These are phyloP conservation scores for Varanus salvator DNA, from an alignment of 2,113 vertebrate genomes.

Conservation along the genomic window DNA sequence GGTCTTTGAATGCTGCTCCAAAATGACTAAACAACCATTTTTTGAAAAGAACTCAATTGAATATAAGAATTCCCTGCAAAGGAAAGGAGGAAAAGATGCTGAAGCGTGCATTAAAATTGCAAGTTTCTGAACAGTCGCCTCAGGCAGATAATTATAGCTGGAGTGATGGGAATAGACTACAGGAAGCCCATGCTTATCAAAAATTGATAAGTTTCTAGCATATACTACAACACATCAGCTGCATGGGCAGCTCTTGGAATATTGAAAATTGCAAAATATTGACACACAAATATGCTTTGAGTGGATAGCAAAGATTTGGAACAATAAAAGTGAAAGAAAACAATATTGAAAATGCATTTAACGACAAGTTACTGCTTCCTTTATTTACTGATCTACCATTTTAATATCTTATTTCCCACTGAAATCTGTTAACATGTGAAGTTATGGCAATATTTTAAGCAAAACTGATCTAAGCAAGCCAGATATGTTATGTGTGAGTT, in stretches of 20 bases:
- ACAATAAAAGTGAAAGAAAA: conserved; percentile 31
- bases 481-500: background rate
- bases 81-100: conserved; percentile 16
- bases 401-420: conserved; percentile 12
- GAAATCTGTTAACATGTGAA: conserved; percentile 22
- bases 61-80: conserved; percentile 13
- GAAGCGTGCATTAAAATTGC: conserved; percentile 49
- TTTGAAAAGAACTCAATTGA: conserved; percentile 7
- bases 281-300: conserved; percentile 29
- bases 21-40: conserved; percentile 29
- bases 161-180: conserved; percentile 57
- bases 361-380: background rate
- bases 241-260: conserved; percentile 46
- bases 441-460: background rate
- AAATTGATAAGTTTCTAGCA: conserved; percentile 56
- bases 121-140: conserved; percentile 53
- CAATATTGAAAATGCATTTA: conserved; percentile 11
- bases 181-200: conserved; percentile 57
- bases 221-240: conserved; percentile 44
- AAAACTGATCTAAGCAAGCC: background rate
- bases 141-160: conserved; percentile 57
- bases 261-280: conserved; percentile 32
- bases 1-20: background rate
- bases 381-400: conserved; percentile 7
- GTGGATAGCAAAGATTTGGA: background rate